Evolutionary conservation across 2,797 vertebrate species (phyloP), one percentile per base, ranked within the genome.

Genomic region (Pogonophryne albipinna): DNA sequence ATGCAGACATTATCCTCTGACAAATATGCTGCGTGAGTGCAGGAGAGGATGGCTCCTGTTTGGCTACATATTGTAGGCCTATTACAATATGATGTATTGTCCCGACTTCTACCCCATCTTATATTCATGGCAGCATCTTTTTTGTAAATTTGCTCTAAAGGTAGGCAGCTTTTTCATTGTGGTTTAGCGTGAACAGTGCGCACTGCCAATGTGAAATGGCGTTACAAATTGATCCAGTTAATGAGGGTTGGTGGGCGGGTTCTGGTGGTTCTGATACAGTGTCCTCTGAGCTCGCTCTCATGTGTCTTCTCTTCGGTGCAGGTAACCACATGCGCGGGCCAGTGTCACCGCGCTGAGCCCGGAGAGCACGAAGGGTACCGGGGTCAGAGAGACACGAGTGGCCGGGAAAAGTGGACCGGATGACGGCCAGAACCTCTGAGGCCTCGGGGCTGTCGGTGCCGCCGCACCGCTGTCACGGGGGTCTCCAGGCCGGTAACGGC

Each of bases 361-460:
- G 78, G 74, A 87, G 72, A 90, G 73, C 78, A 80, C 84, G 61
- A 87, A 91, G 77, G 83, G 44, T 73, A 74, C 75, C n/a, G 79
- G 85, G 84, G 78, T 80, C 87, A 85, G 76, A 84, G 77, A 71
- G 58, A 83, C 62, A 72, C 50, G 60, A 75, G 80, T 6, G 60
- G 15, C 57, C 71, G 66, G 72, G 60, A 78, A 73, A 79, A 84
- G 82, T 89, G 87, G 94, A 92, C 94, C 95, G 89, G 79, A 98
- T 98, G 97, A 95, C 96, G 89, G 91, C 96, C 94, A 94, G 92
- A 92, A 87, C 59, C 84, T 92, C 95, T 41, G 96, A 96, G 93
- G 95, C 95, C 93, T 89, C 95, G 84, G 94, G 95, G 90, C 95
- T 95, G 85, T 91, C 96, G 66, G 90, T 95, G 92, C 96, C 96